phyloP scores from a whole-genome alignment of 1,140 invertebrate genomes.

The Zaprionus tsacasi region DNA sequence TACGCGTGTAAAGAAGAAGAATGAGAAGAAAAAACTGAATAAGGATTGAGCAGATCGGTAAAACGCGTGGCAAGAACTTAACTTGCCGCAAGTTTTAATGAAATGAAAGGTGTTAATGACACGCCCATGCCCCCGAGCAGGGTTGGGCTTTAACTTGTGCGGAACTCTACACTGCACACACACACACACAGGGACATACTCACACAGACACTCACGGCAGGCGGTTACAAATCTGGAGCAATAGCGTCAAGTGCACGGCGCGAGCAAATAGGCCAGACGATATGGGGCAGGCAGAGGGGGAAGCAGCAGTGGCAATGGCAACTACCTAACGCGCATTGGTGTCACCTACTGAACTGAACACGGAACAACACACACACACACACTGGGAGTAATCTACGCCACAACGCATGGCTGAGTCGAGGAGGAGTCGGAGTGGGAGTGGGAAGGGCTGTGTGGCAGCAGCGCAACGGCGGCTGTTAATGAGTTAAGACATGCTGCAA shows the following conservation, averaged over 20 bases:
- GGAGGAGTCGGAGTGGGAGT: background rate
- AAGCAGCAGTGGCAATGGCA: background rate
- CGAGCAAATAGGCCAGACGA: conserved; percentile 67
- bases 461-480: conserved; percentile 51
- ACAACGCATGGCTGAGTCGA: conserved; percentile 36
- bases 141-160: conserved; percentile 51
- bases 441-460: background rate
- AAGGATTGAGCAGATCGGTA: background rate
- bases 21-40: conserved; percentile 19
- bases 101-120: conserved; percentile 56
- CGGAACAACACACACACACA: conserved; percentile 9
- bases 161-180: conserved; percentile 17
- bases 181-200: conserved; percentile 10
- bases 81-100: conserved; percentile 41
- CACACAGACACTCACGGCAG: conserved; percentile 2
- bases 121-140: conserved; percentile 48
- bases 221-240: conserved; percentile 68
- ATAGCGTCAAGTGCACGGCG: conserved; percentile 76
- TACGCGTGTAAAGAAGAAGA: conserved; percentile 64
- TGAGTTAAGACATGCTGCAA: conserved; percentile 63
- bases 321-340: conserved; percentile 58
- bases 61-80: conserved; percentile 45
- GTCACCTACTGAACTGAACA: conserved; percentile 73
- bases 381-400: conserved; percentile 61
- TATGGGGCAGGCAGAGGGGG: conserved; percentile 22